A percentile compares a stretch with the other conserved stretches of the same genome.
Conservation (phyloP, 1,140 invertebrate genomes). For the Anthonomus grandis region DNA sequence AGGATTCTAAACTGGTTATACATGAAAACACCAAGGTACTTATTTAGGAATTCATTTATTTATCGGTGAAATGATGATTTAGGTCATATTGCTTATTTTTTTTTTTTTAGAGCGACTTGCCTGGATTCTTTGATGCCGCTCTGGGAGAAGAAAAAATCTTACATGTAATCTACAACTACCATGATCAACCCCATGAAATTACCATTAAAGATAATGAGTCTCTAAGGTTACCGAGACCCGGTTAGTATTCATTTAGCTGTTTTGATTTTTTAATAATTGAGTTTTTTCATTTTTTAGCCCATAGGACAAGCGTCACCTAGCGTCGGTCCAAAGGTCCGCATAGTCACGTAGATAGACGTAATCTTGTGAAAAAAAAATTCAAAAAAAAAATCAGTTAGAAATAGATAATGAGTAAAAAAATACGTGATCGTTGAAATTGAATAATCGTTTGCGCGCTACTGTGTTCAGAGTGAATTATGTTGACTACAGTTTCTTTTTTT, state of each 20-base stretch:
- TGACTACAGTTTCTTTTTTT: no score
- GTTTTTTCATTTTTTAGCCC: slow-evolving; percentile 33
- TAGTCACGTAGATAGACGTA: not conserved
- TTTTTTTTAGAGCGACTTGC: slow-evolving; percentile 77
- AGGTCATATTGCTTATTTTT: slow-evolving; percentile 8
- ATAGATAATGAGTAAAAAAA: not conserved
- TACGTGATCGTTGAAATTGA: slow-evolving; percentile 12
- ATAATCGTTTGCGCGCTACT: slow-evolving; percentile 26
- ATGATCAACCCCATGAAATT: slow-evolving; percentile 72
- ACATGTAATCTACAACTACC: slow-evolving; percentile 82
- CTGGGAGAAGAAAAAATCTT: slow-evolving; percentile 90
- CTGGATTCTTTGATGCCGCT: slow-evolving; percentile 96
- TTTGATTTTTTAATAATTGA: not conserved
- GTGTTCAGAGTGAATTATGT: slow-evolving; percentile 30
- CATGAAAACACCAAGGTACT: slow-evolving; percentile 83
- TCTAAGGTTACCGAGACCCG: slow-evolving; percentile 67
- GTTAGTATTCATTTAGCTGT: slow-evolving; percentile 33
- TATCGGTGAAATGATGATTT: slow-evolving; percentile 11
- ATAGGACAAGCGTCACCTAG: slow-evolving; percentile 39
- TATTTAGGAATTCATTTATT: slow-evolving; percentile 11
- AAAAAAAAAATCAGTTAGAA: slow-evolving; percentile 7
- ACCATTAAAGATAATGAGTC: slow-evolving; percentile 76
- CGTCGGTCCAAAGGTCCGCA: not conserved
- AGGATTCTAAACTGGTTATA: slow-evolving; percentile 82
- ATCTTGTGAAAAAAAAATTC: slow-evolving; percentile 12